A percentile compares a stretch with the other conserved stretches of the same genome.
Evolutionary conservation across 2,888 invertebrate genomes (phyloP).

Genomic region (Masnerella sp.): DNA sequence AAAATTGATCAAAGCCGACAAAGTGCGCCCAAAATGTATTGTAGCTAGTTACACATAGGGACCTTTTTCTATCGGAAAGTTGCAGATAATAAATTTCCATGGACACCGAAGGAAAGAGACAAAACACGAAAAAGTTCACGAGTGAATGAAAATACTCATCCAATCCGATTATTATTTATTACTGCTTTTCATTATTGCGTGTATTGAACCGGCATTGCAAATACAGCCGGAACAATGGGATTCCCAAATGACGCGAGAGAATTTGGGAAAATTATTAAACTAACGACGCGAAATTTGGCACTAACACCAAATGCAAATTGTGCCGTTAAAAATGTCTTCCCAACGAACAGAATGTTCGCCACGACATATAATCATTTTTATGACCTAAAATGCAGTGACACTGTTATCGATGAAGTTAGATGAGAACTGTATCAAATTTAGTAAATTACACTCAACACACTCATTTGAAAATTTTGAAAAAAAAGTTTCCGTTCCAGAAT

Average conservation of each 20-base stretch:
- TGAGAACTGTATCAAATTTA: too few species aligned
- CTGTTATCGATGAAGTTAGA: too few species aligned
- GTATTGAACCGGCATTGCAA: slow-evolving; percentile 10
- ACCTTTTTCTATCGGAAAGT: slow-evolving; percentile 17
- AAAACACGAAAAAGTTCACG: slow-evolving; percentile 19
- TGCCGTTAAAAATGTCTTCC: slow-evolving; percentile 13
- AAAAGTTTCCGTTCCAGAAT: too few species aligned
- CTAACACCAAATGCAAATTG: slow-evolving; percentile 9
- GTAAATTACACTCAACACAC: too few species aligned
- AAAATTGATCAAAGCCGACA: too few species aligned
- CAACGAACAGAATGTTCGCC: slow-evolving; percentile 1
- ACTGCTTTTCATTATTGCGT: slow-evolving; percentile 25
- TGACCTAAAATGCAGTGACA: neutral
- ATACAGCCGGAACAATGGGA: slow-evolving; percentile 19
- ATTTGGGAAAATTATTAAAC: slow-evolving; percentile 33
- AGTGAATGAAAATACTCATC: slow-evolving; percentile 24
- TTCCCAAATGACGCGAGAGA: slow-evolving; percentile 36
- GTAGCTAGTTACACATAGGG: slow-evolving; percentile 1
- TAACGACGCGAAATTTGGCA: slow-evolving; percentile 18
- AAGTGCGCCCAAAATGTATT: neutral
- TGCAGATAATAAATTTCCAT: slow-evolving; percentile 17
- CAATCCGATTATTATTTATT: slow-evolving; percentile 35
- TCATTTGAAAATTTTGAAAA: too few species aligned
- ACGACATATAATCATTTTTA: slow-evolving; percentile 6
- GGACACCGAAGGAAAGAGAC: slow-evolving; percentile 7